Evolutionary conservation across 2,797 vertebrate species (phyloP).

Genomic region (Poeciliopsis gracilis): DNA sequence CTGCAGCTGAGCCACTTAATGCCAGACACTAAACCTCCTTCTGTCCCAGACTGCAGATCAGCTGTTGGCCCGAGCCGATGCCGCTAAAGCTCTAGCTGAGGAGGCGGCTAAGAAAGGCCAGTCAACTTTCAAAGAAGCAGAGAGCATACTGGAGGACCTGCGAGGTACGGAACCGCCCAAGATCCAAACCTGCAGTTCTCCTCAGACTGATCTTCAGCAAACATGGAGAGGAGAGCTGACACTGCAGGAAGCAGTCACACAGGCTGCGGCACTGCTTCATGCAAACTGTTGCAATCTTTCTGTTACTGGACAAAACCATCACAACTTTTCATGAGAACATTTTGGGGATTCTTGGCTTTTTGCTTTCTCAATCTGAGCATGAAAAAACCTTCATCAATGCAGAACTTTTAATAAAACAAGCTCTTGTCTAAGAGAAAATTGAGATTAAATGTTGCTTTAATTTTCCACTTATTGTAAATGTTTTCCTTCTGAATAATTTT

Average conservation of each 20-base stretch:
- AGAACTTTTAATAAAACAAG: background rate
- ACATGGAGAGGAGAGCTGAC: background rate
- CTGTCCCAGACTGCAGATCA: conserved; percentile 91
- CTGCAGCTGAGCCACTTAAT: no score
- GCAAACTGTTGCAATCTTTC: background rate
- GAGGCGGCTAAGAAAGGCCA: conserved; percentile 92
- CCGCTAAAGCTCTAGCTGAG: conserved; percentile 93
- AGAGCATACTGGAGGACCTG: conserved; percentile 90
- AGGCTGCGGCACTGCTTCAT: background rate
- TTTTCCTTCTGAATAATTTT: background rate
- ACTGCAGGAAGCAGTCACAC: background rate
- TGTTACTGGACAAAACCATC: background rate
- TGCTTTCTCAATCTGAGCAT: background rate
- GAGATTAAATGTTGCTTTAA: background rate
- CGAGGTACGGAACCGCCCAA: conserved; percentile 78
- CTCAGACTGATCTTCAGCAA: background rate
- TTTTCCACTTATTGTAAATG: no score
- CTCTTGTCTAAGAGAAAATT: background rate
- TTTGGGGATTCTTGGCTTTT: background rate
- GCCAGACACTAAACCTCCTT: background rate
- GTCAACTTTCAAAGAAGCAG: conserved; percentile 89
- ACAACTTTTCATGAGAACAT: background rate
- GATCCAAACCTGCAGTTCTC: background rate
- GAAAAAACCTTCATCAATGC: background rate
- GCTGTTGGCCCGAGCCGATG: conserved; percentile 92